Conservation (phyloP, 2,888 invertebrate genomes). For the Philereme transversata region DNA sequence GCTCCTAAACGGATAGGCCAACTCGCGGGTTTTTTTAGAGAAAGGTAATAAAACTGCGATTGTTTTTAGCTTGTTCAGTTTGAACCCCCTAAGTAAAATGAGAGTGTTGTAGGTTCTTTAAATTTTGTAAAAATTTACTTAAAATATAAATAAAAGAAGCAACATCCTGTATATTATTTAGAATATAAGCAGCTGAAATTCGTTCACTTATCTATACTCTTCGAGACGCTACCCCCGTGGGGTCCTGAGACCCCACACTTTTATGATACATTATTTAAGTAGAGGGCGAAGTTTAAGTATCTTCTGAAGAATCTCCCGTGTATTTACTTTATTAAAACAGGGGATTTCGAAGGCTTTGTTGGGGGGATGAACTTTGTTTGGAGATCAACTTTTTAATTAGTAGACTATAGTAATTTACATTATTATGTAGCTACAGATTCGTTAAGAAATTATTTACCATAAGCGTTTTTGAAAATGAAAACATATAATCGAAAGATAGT, state of each 20-base stretch:
- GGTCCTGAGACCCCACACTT: constrained; percentile 50
- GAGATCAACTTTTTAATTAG: constrained; percentile 3
- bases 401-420: not conserved
- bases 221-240: constrained; percentile 49
- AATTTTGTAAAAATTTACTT: no score
- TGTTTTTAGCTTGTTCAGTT: no score
- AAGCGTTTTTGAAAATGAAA: no score
- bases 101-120: no score
- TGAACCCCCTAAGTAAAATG: no score
- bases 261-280: constrained; percentile 66
- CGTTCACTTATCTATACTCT: constrained; percentile 72
- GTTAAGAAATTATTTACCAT: no score
- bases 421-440: no score
- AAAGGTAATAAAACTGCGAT: no score
- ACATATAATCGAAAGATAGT: no score
- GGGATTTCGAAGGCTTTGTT: constrained; percentile 20
- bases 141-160: not conserved
- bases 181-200: constrained; percentile 48
- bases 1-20: no score
- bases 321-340: constrained; percentile 26
- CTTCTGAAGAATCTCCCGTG: constrained; percentile 24
- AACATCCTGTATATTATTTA: constrained; percentile 54
- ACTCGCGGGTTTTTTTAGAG: no score
- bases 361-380: constrained; percentile 7
- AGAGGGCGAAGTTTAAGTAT: constrained; percentile 18